Evolutionary conservation across 2,113 vertebrate species (phyloP), one percentile per base, ranked within the genome.

Genomic region (Salvator merianae): DNA sequence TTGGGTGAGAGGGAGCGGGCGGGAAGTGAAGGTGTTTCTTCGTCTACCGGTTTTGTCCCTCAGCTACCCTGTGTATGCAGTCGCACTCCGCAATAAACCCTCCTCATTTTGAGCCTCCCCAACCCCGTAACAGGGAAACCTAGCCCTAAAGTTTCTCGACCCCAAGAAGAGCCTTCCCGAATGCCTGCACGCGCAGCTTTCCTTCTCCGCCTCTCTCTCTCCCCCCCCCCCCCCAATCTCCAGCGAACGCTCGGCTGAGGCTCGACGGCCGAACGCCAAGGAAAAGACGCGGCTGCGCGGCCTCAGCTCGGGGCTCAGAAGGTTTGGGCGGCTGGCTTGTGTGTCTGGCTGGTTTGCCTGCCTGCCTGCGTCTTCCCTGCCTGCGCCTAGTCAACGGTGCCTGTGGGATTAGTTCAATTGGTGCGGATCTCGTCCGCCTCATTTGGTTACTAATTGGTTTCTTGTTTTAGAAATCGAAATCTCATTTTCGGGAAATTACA

Each of bases 401-500:
- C 95, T 94, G 85, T 95, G 96, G 96, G 96, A 96, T 96, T 96
- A 95, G 94, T 94, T 93, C 95, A 95, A 95, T 96, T 96, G 96
- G 95, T 94, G 94, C 94, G 96, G 96, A 96, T 96, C 95, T 96
- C 94, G 95, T 97, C 95, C 95, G 95, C 95, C 95, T 97, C 97
- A 97, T 97, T 97, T 97, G 96, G 95, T 97, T 97, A 96, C 97
- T 97, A 97, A 97, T 97, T 96, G 97, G 96, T 96, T 97, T 97
- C 96, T 97, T 96, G 96, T 96, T 97, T 97, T 97, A 96, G 94
- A 96, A 96, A 97, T 97, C 96, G 96, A 97, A 97, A 97, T 96
- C 96, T 96, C 95, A 96, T 97, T 97, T 97, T 96, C 96, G 95
- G 95, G 95, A 96, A 96, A 96, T 96, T 95, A 95, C 94, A 95